These are phyloP conservation scores for Ennomos erosarius DNA, from an alignment of 2,888 invertebrate species.

Conservation along the genomic window DNA sequence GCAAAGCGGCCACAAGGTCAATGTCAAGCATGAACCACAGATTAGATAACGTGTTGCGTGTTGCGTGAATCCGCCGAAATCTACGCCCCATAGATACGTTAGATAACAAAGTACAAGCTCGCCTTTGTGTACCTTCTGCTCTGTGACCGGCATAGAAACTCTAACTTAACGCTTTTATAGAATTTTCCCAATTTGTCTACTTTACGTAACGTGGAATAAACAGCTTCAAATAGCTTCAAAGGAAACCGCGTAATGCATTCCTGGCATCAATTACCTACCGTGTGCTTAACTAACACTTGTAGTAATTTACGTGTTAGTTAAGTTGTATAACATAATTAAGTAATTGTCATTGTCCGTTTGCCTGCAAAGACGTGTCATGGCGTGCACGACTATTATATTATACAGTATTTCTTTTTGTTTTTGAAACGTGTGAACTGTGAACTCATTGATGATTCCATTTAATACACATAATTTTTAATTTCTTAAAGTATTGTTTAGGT, in stretches of 20 bases:
- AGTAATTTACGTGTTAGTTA: background rate
- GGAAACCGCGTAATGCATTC: constrained; percentile 1
- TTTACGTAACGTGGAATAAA: constrained; percentile 17
- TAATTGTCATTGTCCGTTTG: background rate
- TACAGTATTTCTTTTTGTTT: no score
- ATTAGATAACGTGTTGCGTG: constrained; percentile 42
- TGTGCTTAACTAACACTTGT: constrained; percentile 1
- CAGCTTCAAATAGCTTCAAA: constrained; percentile 13
- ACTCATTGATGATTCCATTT: no score
- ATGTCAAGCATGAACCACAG: constrained; percentile 43
- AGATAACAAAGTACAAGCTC: no score
- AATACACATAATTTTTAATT: no score
- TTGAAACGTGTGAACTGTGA: no score
- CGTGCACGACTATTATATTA: no score
- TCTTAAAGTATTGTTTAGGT: no score
- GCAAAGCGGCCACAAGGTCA: constrained; percentile 53
- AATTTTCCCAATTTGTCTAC: background rate
- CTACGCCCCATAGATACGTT: constrained; percentile 1
- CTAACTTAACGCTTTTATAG: no score
- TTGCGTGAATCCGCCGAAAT: constrained; percentile 26
- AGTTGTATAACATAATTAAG: constrained; percentile 3
- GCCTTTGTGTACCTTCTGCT: constrained; percentile 4
- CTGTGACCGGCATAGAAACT: constrained; percentile 10
- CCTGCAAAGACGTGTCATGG: no score
- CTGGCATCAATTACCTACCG: constrained; percentile 3